A percentile compares a stretch with the other conserved stretches of the same genome.
Conservation (phyloP, 2,797 vertebrate species). For the Brachyrhaphis roseni region DNA sequence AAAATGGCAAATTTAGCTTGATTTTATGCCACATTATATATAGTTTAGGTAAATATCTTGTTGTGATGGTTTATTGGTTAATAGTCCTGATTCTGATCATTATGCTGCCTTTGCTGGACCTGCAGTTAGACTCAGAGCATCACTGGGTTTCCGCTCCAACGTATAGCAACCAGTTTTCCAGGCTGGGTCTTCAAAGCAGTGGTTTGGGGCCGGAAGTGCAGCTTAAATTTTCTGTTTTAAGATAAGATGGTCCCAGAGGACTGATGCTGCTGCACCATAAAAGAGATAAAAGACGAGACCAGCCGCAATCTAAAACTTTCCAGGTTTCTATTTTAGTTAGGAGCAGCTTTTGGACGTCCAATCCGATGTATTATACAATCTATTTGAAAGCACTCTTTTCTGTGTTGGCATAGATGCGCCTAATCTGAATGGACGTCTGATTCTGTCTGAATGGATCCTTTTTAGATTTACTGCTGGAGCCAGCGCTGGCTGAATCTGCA, state of each 20-base stretch:
- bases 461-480: slow-evolving; percentile 29
- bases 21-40: neutral
- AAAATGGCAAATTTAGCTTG: neutral
- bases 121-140: slow-evolving; percentile 28
- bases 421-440: slow-evolving; percentile 23
- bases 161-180: slow-evolving; percentile 53
- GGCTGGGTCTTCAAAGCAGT: slow-evolving; percentile 51
- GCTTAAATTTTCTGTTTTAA: slow-evolving; percentile 51
- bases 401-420: slow-evolving; percentile 17
- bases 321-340: slow-evolving; percentile 42
- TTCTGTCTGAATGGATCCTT: slow-evolving; percentile 33
- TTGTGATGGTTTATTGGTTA: neutral
- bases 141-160: slow-evolving; percentile 32
- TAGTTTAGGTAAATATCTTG: neutral
- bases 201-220: slow-evolving; percentile 37
- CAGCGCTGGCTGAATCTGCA: slow-evolving; percentile 26
- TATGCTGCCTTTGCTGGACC: slow-evolving; percentile 12
- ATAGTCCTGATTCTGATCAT: neutral
- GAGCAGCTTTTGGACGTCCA: slow-evolving; percentile 32
- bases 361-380: slow-evolving; percentile 30
- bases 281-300: slow-evolving; percentile 36
- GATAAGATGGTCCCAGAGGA: slow-evolving; percentile 65
- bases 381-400: slow-evolving; percentile 26
- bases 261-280: slow-evolving; percentile 15
- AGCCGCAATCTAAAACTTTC: slow-evolving; percentile 47